phyloP scores from a whole-genome alignment of 2,113 vertebrate genomes.

The Brachyistius frenatus region DNA sequence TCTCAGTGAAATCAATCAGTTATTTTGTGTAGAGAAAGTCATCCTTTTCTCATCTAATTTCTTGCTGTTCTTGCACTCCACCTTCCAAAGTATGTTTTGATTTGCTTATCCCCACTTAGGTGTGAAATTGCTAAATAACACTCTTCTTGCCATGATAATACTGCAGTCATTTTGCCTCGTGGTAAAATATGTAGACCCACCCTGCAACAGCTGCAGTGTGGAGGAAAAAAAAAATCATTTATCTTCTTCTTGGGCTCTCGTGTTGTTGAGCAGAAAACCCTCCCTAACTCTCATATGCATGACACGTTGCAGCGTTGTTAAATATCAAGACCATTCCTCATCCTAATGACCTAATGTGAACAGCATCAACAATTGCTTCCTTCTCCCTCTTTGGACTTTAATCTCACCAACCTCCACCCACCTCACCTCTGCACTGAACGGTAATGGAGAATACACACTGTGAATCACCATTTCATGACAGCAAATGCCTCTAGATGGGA shows the following conservation, averaged over 20 bases:
- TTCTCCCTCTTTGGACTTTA: conserved; percentile 67
- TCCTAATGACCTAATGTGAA: conserved; percentile 79
- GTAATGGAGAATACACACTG: conserved; percentile 57
- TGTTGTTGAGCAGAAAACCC: conserved; percentile 44
- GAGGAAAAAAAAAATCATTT: conserved; percentile 22
- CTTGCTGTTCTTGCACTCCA: neutral
- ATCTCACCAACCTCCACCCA: conserved; percentile 55
- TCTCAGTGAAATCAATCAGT: conserved; percentile 8
- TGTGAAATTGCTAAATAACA: conserved; percentile 55
- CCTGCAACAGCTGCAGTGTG: conserved; percentile 55
- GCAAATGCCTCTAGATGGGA: conserved; percentile 45
- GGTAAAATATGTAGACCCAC: conserved; percentile 23
- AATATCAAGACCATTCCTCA: conserved; percentile 84
- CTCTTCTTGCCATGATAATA: conserved; percentile 5
- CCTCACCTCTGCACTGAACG: conserved; percentile 23
- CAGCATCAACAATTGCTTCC: conserved; percentile 72
- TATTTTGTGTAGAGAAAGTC: neutral
- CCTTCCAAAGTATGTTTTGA: conserved; percentile 33
- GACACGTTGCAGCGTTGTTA: conserved; percentile 75
- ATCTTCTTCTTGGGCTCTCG: conserved; percentile 43
- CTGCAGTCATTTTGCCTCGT: conserved; percentile 20
- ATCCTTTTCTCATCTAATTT: conserved; percentile 28
- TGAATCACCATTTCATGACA: conserved; percentile 59
- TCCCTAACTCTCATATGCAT: conserved; percentile 58
- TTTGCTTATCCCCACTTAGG: conserved; percentile 30